Conservation (phyloP, 1,140 invertebrate genomes). For the Batillaria attramentaria region DNA sequence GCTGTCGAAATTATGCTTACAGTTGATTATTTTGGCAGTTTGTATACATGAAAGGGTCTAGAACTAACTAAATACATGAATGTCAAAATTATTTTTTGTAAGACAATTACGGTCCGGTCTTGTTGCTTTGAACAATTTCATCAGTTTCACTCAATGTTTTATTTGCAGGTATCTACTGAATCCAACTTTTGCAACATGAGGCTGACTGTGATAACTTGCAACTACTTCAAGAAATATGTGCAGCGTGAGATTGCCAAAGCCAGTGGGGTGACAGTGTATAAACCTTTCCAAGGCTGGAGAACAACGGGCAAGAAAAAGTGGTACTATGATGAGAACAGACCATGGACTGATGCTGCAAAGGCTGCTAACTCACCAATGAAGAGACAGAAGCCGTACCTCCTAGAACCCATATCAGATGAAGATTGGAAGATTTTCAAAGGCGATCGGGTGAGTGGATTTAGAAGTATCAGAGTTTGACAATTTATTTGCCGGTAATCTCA, state of each 20-base stretch:
- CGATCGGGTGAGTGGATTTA: constrained; percentile 49
- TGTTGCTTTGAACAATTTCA: no score
- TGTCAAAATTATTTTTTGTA: no score
- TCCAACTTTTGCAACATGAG: constrained; percentile 36
- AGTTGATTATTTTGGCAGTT: no score
- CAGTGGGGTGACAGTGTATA: constrained; percentile 41
- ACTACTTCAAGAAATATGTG: constrained; percentile 53
- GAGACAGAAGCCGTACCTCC: not conserved
- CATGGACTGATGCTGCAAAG: constrained; percentile 56
- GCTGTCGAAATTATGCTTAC: no score
- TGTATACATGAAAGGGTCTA: no score
- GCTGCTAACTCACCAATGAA: constrained; percentile 38
- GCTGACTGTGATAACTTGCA: constrained; percentile 35
- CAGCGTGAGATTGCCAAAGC: constrained; percentile 47
- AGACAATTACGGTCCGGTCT: no score
- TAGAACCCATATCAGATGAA: constrained; percentile 44
- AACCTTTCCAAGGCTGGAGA: constrained; percentile 43
- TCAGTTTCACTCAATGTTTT: no score
- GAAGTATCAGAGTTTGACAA: no score
- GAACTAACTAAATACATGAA: no score
- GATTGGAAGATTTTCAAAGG: constrained; percentile 54
- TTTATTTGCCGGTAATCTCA: no score
- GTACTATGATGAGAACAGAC: constrained; percentile 48
- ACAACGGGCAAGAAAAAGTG: constrained; percentile 39
- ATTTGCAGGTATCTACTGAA: no score